Evolutionary conservation across 2,888 invertebrate species (phyloP), one percentile per base, ranked within the genome.

Genomic region (Allacma fusca): DNA sequence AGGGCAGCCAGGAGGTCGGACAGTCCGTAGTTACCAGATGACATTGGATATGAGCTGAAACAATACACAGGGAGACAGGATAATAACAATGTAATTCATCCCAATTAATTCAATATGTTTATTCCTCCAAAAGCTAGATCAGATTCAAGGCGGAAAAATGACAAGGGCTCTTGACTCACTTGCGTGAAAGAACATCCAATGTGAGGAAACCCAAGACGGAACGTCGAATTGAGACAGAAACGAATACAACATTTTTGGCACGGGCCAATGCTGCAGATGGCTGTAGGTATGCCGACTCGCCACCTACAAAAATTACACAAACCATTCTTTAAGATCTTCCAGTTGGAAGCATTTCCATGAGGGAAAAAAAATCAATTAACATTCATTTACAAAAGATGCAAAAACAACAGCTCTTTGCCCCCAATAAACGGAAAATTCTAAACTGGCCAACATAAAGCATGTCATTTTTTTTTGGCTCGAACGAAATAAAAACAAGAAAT

Each of bases 1-100:
- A 96, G 88, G 0, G 91, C 94, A 0, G 90, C 90, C 19, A 94
- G 86, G 78, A 95, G 90, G 85, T 96, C 96, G 0, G 93, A 92
- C 0, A 95, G 89, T 0, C 92, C 96, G 85, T 95, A 95, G 86
- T 96, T 96, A 40, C 95, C 95, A 0, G 94, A 94, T 0, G 92
- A 91, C 34, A 89, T 90, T 0, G 93, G 93, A 85, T 93, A 91
- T 24, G 91, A 77, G 29, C 81, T 81, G 73, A 16, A 72, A 24
- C 24, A 12, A 23, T 62, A 26, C 50, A 50, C 50, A 50, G 23
- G 24, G 62, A 26, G 57, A 57, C 19, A 57, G 21, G 4, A 57
- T 4, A 4, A 57, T 57, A 9, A 57, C 57, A 57, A 34, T 34
- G 34, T 7, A 34, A 34, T 34, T 34, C 34, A 34, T 34, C 9